Evolutionary conservation across 1,140 invertebrate genomes (phyloP).

Genomic region (Papilio dardanus): DNA sequence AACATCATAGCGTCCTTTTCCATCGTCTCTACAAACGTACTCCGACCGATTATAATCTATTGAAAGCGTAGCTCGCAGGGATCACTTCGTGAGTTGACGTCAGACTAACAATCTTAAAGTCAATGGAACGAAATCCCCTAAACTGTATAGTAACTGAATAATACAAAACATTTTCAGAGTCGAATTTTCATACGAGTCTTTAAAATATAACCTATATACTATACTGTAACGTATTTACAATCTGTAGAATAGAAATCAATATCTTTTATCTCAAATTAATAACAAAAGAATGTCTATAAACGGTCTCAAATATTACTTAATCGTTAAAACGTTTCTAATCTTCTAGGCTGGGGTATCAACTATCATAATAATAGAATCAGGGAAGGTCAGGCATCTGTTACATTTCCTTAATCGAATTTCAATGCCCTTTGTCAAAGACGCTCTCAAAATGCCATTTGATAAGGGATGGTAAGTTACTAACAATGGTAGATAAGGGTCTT

Average conservation of each 20-base stretch:
- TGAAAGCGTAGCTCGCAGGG: neutral
- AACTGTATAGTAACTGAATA: neutral
- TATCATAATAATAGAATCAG: neutral
- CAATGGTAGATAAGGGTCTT: neutral
- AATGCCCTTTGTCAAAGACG: neutral
- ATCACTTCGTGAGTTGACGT: neutral
- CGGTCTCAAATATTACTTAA: neutral
- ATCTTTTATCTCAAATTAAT: too few species aligned
- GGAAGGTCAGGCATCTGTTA: conserved; percentile 16
- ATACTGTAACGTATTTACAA: too few species aligned
- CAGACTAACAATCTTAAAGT: neutral
- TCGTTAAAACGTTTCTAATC: neutral
- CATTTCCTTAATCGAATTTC: conserved; percentile 15
- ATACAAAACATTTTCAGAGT: neutral
- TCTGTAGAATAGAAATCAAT: too few species aligned
- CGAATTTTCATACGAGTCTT: neutral
- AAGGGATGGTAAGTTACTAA: neutral
- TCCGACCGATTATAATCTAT: neutral
- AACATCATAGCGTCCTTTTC: neutral
- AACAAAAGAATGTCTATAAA: neutral
- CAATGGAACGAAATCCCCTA: neutral
- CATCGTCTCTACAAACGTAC: conserved; percentile 2
- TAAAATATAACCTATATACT: too few species aligned
- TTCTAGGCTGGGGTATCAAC: neutral
- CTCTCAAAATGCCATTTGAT: conserved; percentile 1